Evolutionary conservation across 2,797 vertebrate species (phyloP).

Genomic region (Cuculus canorus): DNA sequence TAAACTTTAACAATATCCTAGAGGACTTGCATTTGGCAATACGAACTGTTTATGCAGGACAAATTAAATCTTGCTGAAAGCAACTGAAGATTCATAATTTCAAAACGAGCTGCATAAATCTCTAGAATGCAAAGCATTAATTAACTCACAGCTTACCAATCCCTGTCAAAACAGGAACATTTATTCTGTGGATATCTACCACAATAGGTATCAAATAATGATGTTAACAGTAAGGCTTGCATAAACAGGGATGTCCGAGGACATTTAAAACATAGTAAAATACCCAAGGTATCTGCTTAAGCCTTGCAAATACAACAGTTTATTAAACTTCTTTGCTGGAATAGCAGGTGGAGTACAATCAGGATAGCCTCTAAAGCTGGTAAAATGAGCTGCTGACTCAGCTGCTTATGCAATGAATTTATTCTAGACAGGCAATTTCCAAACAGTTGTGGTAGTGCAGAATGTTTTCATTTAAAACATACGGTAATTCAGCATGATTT

Average conservation of each 20-base stretch:
- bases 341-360: not conserved
- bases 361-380: not conserved
- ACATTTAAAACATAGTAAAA: not conserved
- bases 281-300: not conserved
- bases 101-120: not conserved
- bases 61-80: not conserved
- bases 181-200: not conserved
- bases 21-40: not conserved
- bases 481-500: conserved; percentile 12
- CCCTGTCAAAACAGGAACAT: not conserved
- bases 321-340: not conserved
- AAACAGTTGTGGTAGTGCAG: not conserved
- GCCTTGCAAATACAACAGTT: not conserved
- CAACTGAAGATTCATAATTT: not conserved
- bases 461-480: not conserved
- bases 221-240: not conserved
- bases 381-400: conserved; percentile 29
- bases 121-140: not conserved
- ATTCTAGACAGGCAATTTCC: conserved; percentile 4
- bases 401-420: not conserved
- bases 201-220: not conserved
- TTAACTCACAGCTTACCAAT: not conserved
- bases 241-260: not conserved
- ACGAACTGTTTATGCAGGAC: not conserved
- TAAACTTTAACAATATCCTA: not conserved